phyloP scores from a whole-genome alignment of 2,113 vertebrate species.

The Siniperca knerii region DNA sequence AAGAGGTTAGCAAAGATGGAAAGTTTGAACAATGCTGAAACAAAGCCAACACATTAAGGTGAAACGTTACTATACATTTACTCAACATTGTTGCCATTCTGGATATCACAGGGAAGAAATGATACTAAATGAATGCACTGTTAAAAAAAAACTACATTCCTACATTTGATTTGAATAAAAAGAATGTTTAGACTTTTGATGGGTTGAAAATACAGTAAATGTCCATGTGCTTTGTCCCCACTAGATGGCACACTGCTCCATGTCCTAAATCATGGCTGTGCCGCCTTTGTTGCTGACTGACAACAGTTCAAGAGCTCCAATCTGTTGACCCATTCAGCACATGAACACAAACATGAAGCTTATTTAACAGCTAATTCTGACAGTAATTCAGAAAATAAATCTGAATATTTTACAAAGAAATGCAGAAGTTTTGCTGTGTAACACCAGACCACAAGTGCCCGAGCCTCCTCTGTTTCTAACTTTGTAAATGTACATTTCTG shows the following conservation, averaged over 20 bases:
- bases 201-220: neutral
- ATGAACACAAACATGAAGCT: neutral
- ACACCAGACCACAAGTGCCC: neutral
- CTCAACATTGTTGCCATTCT: constrained; percentile 23
- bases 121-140: constrained; percentile 6
- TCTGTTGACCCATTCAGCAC: neutral
- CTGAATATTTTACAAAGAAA: neutral
- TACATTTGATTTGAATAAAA: constrained; percentile 32
- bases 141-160: constrained; percentile 15
- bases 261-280: neutral
- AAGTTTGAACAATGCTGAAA: constrained; percentile 44
- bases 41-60: constrained; percentile 29
- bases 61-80: constrained; percentile 39
- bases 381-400: neutral
- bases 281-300: neutral
- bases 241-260: constrained; percentile 60
- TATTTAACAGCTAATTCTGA: neutral
- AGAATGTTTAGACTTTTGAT: constrained; percentile 3
- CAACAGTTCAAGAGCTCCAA: neutral
- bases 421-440: neutral
- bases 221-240: constrained; percentile 23
- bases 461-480: neutral
- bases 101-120: neutral
- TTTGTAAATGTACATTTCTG: neutral
- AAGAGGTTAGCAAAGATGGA: constrained; percentile 26